Conservation (phyloP, 2,888 invertebrate species). For the Homarus gammarus region DNA sequence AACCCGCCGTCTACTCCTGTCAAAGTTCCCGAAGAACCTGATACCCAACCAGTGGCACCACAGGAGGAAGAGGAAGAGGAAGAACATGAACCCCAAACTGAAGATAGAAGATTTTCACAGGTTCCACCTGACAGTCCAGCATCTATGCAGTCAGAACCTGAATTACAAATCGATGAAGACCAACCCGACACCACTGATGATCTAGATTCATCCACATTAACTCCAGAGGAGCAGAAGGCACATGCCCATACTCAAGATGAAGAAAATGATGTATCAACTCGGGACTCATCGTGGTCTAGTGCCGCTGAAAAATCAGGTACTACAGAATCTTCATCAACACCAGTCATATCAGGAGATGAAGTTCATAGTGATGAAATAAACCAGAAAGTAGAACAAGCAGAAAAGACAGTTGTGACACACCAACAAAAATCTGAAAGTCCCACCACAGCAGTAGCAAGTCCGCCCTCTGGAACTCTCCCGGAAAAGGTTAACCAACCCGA, state of each 20-base stretch:
- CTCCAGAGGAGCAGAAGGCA: conserved; percentile 27
- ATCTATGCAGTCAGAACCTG: conserved; percentile 75
- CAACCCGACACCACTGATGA: conserved; percentile 66
- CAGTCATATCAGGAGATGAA: not conserved
- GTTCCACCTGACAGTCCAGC: conserved; percentile 70
- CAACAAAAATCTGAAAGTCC: not conserved
- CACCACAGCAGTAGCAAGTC: conserved; percentile 6
- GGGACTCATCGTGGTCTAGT: conserved; percentile 24
- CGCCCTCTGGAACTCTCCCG: not conserved
- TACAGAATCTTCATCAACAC: not conserved
- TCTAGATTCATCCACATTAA: conserved; percentile 50
- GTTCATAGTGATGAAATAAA: not conserved
- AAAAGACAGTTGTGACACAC: conserved; percentile 10
- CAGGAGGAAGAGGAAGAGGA: conserved; percentile 37
- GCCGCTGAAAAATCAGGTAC: not conserved
- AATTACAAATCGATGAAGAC: conserved; percentile 75
- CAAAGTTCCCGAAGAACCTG: conserved; percentile 39
- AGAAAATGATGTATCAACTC: conserved; percentile 9
- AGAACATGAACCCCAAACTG: conserved; percentile 25
- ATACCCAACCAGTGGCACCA: conserved; percentile 21
- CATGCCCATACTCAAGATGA: conserved; percentile 10
- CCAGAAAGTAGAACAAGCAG: not conserved
- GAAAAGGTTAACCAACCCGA: not conserved
- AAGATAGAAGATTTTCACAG: conserved; percentile 37
- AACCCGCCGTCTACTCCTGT: conserved; percentile 43